phyloP scores from a whole-genome alignment of 2,113 vertebrate genomes.

The Lutjanus erythropterus region DNA sequence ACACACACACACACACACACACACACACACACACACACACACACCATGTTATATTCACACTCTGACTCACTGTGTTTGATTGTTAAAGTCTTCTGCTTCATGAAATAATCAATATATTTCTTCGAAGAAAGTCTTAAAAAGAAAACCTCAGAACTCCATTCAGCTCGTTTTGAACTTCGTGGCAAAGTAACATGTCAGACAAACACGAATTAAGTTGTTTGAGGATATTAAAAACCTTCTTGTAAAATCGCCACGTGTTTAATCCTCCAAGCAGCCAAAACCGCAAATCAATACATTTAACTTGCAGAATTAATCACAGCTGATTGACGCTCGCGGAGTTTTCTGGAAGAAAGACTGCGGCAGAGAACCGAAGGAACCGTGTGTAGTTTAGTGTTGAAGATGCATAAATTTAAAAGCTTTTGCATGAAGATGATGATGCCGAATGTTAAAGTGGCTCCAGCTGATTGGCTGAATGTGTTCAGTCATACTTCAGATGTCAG shows the following conservation, averaged over 20 bases:
- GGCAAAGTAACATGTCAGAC: neutral
- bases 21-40: neutral
- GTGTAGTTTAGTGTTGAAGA: too few relatives aligned
- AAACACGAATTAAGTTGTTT: neutral
- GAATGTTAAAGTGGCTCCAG: neutral
- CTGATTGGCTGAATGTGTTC: rapidly evolving
- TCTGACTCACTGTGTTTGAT: too few relatives aligned
- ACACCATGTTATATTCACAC: too few relatives aligned
- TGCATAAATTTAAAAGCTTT: rapidly evolving
- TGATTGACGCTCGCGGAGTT: neutral
- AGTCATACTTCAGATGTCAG: rapidly evolving
- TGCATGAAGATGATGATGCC: rapidly evolving
- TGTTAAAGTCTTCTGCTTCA: neutral
- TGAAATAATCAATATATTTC: neutral
- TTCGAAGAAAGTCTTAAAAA: neutral
- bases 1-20: conserved; percentile 7
- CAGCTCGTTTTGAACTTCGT: neutral
- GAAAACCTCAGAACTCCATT: too few relatives aligned
- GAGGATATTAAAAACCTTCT: neutral
- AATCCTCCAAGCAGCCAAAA: neutral
- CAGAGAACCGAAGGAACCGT: neutral
- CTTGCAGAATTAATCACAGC: neutral
- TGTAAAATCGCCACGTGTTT: neutral
- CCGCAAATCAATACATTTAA: too few relatives aligned
- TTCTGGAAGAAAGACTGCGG: neutral